These are phyloP conservation scores for Acridotheres tristis DNA, from an alignment of 2,797 vertebrate species.

Conservation along the genomic window DNA sequence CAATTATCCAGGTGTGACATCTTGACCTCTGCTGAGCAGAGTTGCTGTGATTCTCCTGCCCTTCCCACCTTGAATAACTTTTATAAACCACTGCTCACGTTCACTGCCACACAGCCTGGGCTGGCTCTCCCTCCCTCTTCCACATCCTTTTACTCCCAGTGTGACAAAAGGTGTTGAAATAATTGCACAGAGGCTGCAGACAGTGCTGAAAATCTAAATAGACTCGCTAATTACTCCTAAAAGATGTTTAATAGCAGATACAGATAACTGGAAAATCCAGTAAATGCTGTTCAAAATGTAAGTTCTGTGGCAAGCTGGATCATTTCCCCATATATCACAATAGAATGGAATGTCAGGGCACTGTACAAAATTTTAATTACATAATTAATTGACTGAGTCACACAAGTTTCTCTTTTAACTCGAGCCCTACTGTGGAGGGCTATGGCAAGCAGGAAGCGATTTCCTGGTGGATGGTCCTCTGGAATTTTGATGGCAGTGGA, in stretches of 20 bases:
- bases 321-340: background rate
- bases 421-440: background rate
- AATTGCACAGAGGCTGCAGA: background rate
- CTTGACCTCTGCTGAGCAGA: background rate
- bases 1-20: background rate
- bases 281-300: background rate
- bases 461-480: background rate
- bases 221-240: background rate
- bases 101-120: background rate
- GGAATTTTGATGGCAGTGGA: background rate
- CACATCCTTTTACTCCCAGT: background rate
- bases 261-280: background rate
- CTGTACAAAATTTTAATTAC: background rate
- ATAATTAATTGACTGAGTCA: background rate
- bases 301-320: background rate
- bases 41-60: background rate
- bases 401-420: background rate
- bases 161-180: background rate
- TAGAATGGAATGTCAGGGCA: background rate
- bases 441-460: background rate
- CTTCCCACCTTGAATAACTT: background rate
- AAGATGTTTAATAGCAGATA: background rate
- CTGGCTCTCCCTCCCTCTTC: background rate
- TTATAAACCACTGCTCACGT: fast-evolving
- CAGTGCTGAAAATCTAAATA: background rate